phyloP scores from a whole-genome alignment of 2,113 vertebrate genomes.

The Smithornis capensis region DNA sequence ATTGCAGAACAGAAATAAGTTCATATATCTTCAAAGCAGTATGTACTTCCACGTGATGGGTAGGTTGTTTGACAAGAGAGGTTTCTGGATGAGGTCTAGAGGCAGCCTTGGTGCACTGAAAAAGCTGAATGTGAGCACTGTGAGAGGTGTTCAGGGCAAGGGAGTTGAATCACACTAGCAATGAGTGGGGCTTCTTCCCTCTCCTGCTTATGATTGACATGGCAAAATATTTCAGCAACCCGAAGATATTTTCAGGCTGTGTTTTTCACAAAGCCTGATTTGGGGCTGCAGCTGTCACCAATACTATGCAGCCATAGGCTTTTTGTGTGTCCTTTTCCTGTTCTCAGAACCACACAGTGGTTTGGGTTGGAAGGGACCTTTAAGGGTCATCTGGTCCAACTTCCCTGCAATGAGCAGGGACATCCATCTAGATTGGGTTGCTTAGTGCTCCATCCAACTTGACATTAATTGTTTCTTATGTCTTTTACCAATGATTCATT shows the following conservation, averaged over 20 bases:
- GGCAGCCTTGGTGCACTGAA: not conserved
- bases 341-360: not conserved
- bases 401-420: not conserved
- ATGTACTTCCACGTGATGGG: not conserved
- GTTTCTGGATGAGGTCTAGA: not conserved
- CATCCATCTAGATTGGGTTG: fast-evolving
- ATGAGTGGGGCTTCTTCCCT: not conserved
- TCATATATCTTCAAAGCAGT: not conserved
- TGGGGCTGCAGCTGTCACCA: not conserved
- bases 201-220: not conserved
- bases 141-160: not conserved
- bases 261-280: fast-evolving
- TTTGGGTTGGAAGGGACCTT: not conserved
- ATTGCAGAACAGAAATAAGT: not conserved
- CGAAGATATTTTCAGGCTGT: not conserved
- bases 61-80: not conserved
- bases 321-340: not conserved
- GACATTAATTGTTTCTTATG: not conserved
- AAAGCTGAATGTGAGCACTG: not conserved
- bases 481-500: not conserved
- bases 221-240: not conserved
- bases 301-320: not conserved
- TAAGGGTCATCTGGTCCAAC: not conserved
- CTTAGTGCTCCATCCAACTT: fast-evolving
- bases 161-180: not conserved